Evolutionary conservation across 2,888 invertebrate species (phyloP), one percentile per base, ranked within the genome.

Genomic region (Synergus umbraculus): DNA sequence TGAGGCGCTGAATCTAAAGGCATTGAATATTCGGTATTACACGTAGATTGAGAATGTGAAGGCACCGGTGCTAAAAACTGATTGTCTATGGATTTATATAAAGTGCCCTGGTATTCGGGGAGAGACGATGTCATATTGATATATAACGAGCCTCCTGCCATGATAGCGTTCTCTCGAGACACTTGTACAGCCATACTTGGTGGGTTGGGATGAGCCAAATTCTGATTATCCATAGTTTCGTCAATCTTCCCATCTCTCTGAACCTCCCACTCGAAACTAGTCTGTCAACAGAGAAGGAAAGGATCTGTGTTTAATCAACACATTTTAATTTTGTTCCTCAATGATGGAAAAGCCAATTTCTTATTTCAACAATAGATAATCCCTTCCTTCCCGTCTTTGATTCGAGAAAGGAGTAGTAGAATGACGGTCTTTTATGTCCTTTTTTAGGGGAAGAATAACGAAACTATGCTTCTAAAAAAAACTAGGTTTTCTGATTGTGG

Each of bases 271-370:
- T 93, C 92, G 92, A 90, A 87, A 91, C 90, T 92, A 88, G 92
- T 94, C 95, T 95, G 95, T 94, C 94, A 94, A 95, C 94, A 95
- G 94, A 95, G 94, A 94, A 94, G 94, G 94, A 94, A 94, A 94
- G 94, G 94, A 94, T 93, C 86, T 89, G 88, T 90, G 90, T 88
- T 89, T 90, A 89, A 90, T 90, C 87, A 87, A 89, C 90, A 90
- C 88, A 89, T 89, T 83, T 85, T 64, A 78, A 83, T 84, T 83
- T 85, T 86, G 78, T 81, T 76, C 92, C 88, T 87, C 86, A 86
- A 92, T 82, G n/a, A 73, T 54, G 54, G 83, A 92, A 89, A 87
- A 88, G 83, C 83, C 81, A 79, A 83, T 85, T 78, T 76, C 78
- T 82, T 79, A 82, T 78, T 79, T 76, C 82, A 79, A 82, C 82